Evolutionary conservation across 2,113 vertebrate genomes (phyloP), one percentile per base, ranked within the genome.

Genomic region (Chloropsis hardwickii): DNA sequence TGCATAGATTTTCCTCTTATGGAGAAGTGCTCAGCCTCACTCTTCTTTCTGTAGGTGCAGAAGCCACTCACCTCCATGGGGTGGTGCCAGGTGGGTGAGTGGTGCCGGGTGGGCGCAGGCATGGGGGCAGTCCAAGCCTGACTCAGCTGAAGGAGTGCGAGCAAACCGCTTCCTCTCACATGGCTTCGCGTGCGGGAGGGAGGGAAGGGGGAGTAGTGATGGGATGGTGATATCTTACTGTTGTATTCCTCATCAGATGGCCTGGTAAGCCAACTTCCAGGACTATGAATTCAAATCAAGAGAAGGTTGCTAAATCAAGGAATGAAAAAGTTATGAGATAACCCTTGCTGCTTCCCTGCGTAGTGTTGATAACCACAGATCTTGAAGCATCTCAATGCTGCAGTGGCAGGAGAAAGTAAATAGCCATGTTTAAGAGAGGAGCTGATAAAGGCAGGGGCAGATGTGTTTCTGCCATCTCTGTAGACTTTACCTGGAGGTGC

Each of bases 111-210:
- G 74, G 95, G 90, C 0, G 60, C 83, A 88, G 91, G 93, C 16
- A 17, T 73, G 94, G 96, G 84, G 62, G 87, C 78, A 72, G 47
- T 28, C 69, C 15, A 0, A 50, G 81, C 86, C 82, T 96, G 96
- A 97, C 95, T 97, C 95, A 97, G 86, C 93, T 15, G 25, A 82
- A 86, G 35, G 92, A 91, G 82, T 16, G 28, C 70, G 58, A 92
- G 81, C 80, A 96, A 35, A 78, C 73, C 0, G 0, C 84, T 94
- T 81, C 96, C 61, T 91, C 89, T 93, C 94, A 96, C 95, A 92
- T 14, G 70, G 95, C 79, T 88, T 90, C 17, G 31, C 1, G 9
- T 17, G 27, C 20, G 8, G 71, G 86, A 90, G 44, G 57, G 78
- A 95, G 62, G 48, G 45, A 93, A 67, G 62, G 66, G 42, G 62